A percentile compares a stretch with the other conserved stretches of the same genome.
Conservation (phyloP, 2,797 vertebrate species). For the Mus spretus region DNA sequence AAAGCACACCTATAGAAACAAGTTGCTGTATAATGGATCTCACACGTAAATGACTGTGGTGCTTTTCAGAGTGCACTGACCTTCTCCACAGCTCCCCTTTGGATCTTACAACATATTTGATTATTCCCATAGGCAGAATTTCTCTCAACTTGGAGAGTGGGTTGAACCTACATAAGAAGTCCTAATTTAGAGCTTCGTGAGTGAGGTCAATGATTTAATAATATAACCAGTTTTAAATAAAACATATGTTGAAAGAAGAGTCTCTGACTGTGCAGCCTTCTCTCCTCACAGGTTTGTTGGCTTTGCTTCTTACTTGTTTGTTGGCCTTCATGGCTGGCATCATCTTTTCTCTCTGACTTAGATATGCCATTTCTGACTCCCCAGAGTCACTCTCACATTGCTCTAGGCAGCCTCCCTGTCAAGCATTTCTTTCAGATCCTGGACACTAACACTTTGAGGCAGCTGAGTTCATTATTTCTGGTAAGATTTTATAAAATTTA, state of each 20-base stretch:
- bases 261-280: background rate
- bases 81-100: background rate
- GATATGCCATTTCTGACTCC: background rate
- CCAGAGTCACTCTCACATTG: background rate
- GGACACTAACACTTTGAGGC: conserved; percentile 30
- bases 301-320: conserved; percentile 33
- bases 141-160: background rate
- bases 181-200: background rate
- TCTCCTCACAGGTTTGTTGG: conserved; percentile 5
- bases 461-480: conserved; percentile 51
- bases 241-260: conserved; percentile 27
- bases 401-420: accelerated
- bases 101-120: background rate
- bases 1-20: background rate
- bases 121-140: background rate
- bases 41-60: background rate
- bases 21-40: background rate
- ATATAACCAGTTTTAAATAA: conserved; percentile 56
- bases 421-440: conserved; percentile 41
- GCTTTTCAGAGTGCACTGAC: conserved; percentile 4
- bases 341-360: conserved; percentile 1
- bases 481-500: conserved; percentile 51
- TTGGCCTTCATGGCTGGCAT: background rate
- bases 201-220: conserved; percentile 53
- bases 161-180: conserved; percentile 24